These are phyloP conservation scores for Ahaetulla prasina DNA, from an alignment of 2,113 vertebrate genomes.

Conservation along the genomic window DNA sequence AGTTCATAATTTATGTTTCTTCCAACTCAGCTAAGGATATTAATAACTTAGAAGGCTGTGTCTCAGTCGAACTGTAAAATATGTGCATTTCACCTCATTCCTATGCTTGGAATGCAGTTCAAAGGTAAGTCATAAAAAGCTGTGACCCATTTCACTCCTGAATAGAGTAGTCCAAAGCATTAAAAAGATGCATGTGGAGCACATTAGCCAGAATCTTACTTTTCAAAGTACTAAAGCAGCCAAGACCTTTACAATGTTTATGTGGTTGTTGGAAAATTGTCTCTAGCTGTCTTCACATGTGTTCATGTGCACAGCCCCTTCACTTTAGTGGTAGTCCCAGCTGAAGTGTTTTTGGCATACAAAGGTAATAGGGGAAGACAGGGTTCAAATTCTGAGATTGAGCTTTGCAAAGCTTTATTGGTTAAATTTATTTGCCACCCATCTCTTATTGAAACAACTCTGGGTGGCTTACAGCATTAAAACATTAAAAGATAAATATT, in stretches of 20 bases:
- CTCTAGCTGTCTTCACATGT: background rate
- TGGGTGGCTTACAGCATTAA: background rate
- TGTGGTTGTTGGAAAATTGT: background rate
- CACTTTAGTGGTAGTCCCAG: background rate
- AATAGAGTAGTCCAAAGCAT: background rate
- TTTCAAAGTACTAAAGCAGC: background rate
- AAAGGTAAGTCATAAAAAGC: background rate
- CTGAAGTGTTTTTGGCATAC: background rate
- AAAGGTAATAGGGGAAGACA: background rate
- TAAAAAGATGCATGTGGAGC: background rate
- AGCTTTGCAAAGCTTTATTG: background rate
- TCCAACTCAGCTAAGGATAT: background rate
- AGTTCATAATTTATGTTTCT: background rate
- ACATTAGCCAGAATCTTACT: background rate
- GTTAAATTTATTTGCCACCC: background rate
- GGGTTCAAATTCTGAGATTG: background rate
- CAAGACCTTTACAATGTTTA: background rate
- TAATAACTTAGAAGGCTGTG: background rate
- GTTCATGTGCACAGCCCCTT: background rate
- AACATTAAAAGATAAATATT: background rate
- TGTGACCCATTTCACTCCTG: background rate
- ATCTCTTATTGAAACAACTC: background rate
- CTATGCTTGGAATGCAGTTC: background rate
- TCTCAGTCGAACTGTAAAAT: background rate
- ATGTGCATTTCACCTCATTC: background rate